Percentiles rank a stretch among this genome's conserved stretches.
These are phyloP conservation scores for Drosophila differens DNA, from an alignment of 2,888 invertebrate species.

Conservation along the genomic window DNA sequence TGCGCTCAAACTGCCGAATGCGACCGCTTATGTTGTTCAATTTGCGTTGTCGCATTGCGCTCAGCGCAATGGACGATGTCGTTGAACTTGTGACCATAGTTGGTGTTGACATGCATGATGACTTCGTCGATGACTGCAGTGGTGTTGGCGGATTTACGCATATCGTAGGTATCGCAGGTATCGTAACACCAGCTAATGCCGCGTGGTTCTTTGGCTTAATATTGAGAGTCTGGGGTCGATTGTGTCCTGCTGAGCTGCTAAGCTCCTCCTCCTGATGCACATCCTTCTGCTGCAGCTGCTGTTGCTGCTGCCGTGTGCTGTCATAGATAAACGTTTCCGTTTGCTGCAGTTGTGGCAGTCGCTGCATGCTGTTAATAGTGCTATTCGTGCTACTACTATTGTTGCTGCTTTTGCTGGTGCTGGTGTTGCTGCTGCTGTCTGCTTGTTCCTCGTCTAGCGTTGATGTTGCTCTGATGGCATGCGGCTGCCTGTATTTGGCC, in stretches of 20 bases:
- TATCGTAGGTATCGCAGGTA: constrained; percentile 69
- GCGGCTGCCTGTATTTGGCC: constrained; percentile 45
- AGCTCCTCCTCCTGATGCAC: background rate
- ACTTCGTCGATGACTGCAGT: constrained; percentile 5
- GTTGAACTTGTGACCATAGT: background rate
- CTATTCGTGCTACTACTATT: constrained; percentile 11
- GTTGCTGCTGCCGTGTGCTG: constrained; percentile 50
- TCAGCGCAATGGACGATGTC: background rate
- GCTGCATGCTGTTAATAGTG: constrained; percentile 33
- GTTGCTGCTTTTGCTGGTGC: background rate
- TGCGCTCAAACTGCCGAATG: constrained; percentile 52
- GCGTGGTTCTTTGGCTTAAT: constrained; percentile 34
- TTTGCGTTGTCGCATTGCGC: constrained; percentile 23
- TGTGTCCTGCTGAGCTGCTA: constrained; percentile 10
- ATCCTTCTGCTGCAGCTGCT: constrained; percentile 2
- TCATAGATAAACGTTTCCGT: constrained; percentile 83
- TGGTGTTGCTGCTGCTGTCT: constrained; percentile 11
- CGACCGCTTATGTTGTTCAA: constrained; percentile 49
- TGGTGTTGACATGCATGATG: constrained; percentile 5
- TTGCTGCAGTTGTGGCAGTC: constrained; percentile 70
- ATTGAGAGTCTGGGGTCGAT: constrained; percentile 50
- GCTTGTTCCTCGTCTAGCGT: background rate
- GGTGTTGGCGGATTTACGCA: constrained; percentile 83
- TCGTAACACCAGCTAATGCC: background rate
- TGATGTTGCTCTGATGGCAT: constrained; percentile 15